Percentiles rank a stretch among this genome's conserved stretches.
Evolutionary conservation across 2,797 vertebrate genomes (phyloP).

Genomic region (Brachyalestes nurse): DNA sequence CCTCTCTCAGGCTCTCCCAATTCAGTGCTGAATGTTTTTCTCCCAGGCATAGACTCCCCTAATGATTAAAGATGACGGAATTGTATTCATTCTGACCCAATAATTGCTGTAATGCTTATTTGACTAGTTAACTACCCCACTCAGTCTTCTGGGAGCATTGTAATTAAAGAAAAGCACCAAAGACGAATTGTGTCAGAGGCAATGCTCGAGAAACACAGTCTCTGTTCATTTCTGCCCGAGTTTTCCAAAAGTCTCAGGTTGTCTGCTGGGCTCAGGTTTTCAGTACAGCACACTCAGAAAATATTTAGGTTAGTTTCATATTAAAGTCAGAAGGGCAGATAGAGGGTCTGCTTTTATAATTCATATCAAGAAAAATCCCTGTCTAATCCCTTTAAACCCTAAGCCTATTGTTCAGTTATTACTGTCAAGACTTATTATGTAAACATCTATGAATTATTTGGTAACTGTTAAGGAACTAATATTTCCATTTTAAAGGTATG

Average conservation of each 20-base stretch:
- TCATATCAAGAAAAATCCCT: neutral
- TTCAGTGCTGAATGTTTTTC: conserved; percentile 71
- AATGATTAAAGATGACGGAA: conserved; percentile 86
- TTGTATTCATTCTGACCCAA: conserved; percentile 85
- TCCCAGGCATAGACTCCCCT: conserved; percentile 77
- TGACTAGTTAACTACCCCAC: conserved; percentile 83
- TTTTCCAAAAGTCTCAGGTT: neutral
- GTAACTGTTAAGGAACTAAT: too few relatives aligned
- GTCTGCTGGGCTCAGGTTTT: neutral
- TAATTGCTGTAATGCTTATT: conserved; percentile 86
- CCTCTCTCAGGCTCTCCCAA: conserved; percentile 19
- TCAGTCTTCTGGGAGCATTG: conserved; percentile 75
- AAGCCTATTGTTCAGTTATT: neutral
- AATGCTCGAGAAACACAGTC: conserved; percentile 29
- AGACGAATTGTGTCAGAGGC: conserved; percentile 76
- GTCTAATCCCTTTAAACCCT: neutral
- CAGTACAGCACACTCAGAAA: neutral
- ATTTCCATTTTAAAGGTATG: too few relatives aligned
- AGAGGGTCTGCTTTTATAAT: neutral
- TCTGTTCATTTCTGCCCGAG: conserved; percentile 20
- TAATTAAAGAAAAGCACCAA: conserved; percentile 84
- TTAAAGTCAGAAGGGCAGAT: neutral
- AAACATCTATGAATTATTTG: too few relatives aligned
- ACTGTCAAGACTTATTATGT: too few relatives aligned
- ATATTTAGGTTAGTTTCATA: neutral